Evolutionary conservation across 2,888 invertebrate species (phyloP), one percentile per base, ranked within the genome.

Genomic region (Rhaphigaster nebulosa): DNA sequence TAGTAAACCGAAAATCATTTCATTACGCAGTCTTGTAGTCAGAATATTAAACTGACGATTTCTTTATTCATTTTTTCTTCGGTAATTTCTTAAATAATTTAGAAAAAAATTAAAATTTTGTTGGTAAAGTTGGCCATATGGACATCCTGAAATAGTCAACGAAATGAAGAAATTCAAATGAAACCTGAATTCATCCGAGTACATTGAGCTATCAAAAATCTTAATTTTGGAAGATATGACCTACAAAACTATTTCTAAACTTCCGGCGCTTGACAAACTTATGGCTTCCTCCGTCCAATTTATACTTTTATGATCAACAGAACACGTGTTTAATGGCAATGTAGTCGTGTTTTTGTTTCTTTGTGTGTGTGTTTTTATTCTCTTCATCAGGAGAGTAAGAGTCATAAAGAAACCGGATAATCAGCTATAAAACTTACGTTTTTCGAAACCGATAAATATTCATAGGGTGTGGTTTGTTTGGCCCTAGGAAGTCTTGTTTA

Each of bases 281-380:
- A 34, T 34, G 20, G 34, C 70, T 70, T 70, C 70, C 70, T 70
- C 34, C 34, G 34, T 6, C 34, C 70, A 70, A 29, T 70, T 70
- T 70, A 70, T 70, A 70, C 70, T 70, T 70, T 70, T 70, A 70
- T 70, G 70, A 70, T 70, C 70, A 34, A 70, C 12, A 70, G 70
- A 70, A 70, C 70, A 70, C 70, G 34, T 70, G 70, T 70, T 38
- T 70, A 70, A 70, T 70, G 34, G 70, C 70, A 34, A 70, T 70
- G 34, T 34, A 70, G 20, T 34, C 20, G 18, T 70, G 15, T 70
- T 18, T 70, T 34, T 70, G 34, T 70, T 34, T 70, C 13, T 65
- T 29, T 65, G 20, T 60, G 2, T 60, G 10, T 60, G 2, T 60
- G 4, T 60, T 10, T 60, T 60, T 60, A 13, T n/a, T 29, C 26